Evolutionary conservation across 92 coral and sea anemone genomes (phyloP).

Genomic region (Zoanthus solanderi): DNA sequence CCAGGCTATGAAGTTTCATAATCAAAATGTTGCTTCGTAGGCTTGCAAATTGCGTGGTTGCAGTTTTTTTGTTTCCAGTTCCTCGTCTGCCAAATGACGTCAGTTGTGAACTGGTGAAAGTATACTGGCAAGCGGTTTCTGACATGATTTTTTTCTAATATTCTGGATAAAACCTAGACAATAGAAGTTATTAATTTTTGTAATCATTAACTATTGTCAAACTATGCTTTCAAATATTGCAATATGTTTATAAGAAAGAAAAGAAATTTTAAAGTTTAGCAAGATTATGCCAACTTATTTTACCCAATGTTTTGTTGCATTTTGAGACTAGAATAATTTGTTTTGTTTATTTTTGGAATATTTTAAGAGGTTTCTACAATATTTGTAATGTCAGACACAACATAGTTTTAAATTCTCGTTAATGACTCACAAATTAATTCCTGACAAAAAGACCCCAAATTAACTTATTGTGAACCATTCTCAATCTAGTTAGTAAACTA

Average conservation of each 20-base stretch:
- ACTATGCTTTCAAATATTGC: not conserved
- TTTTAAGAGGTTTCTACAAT: not conserved
- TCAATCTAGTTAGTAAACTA: not conserved
- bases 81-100: not conserved
- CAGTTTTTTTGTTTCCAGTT: not conserved
- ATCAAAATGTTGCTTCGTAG: too few relatives aligned
- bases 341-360: not conserved
- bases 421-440: not conserved
- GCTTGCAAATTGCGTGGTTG: not conserved
- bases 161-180: not conserved
- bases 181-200: not conserved
- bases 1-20: too few relatives aligned
- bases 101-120: not conserved
- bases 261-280: not conserved
- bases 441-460: not conserved
- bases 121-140: not conserved
- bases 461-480: not conserved
- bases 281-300: not conserved
- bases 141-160: not conserved
- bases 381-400: not conserved
- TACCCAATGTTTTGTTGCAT: not conserved
- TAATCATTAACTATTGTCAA: not conserved
- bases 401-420: not conserved
- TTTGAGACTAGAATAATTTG: not conserved
- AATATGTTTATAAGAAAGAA: not conserved